A percentile compares a stretch with the other conserved stretches of the same genome.
Evolutionary conservation across 2,888 invertebrate genomes (phyloP).

Genomic region (Thereva nobilitata): DNA sequence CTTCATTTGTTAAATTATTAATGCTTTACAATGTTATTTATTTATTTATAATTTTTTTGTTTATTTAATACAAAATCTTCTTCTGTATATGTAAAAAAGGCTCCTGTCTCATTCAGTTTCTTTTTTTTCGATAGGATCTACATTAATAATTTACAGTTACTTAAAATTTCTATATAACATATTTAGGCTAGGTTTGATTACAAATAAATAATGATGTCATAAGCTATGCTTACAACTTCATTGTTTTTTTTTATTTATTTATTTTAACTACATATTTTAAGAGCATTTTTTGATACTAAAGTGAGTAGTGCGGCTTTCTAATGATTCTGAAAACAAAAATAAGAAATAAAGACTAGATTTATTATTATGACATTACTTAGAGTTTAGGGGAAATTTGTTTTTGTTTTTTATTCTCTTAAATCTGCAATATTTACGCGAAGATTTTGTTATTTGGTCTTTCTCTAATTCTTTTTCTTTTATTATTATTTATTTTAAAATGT

Average conservation of each 20-base stretch:
- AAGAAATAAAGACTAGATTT: too few species aligned
- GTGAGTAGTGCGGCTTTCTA: not conserved
- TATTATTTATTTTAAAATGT: too few species aligned
- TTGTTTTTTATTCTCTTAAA: too few species aligned
- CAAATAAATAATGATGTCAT: not conserved
- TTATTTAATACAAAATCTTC: not conserved
- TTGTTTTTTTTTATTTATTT: constrained; percentile 1
- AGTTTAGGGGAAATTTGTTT: too few species aligned
- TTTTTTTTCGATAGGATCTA: too few species aligned
- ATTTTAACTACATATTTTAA: constrained; percentile 21
- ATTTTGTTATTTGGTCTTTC: too few species aligned
- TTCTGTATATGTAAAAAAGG: constrained; percentile 3
- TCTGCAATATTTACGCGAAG: too few species aligned
- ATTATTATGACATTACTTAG: too few species aligned
- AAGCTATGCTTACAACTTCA: not conserved
- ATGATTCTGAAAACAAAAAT: too few species aligned
- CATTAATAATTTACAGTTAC: constrained; percentile 1
- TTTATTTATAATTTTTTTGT: not conserved
- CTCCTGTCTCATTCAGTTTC: too few species aligned
- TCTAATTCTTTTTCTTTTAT: too few species aligned
- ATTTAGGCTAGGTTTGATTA: constrained; percentile 17
- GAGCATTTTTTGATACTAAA: constrained; percentile 9
- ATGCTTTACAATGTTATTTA: constrained; percentile 13
- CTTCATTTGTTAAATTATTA: constrained; percentile 9
- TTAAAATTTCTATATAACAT: constrained; percentile 8